These are phyloP conservation scores for Calliopum simillimum DNA, from an alignment of 2,888 invertebrate genomes.

Conservation along the genomic window DNA sequence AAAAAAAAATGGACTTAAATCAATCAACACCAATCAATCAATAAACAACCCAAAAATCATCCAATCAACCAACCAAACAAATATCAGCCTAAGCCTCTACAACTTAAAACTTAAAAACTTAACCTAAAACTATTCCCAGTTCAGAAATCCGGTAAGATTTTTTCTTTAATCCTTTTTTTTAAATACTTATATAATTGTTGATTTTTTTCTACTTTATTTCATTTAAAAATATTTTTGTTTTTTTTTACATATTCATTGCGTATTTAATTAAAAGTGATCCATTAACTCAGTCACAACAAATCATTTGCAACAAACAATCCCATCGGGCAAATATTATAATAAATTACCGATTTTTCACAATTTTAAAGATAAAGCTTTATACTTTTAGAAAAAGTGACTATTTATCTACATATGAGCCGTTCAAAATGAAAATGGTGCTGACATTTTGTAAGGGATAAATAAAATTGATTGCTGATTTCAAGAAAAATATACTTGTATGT, in stretches of 20 bases:
- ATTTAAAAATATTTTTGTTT: conserved; percentile 2
- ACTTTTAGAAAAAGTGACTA: too few species aligned
- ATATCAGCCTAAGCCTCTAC: conserved; percentile 39
- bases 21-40: conserved; percentile 50
- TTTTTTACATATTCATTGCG: conserved; percentile 23
- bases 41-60: conserved; percentile 44
- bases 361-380: too few species aligned
- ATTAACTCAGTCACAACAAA: neutral
- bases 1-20: conserved; percentile 19
- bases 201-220: conserved; percentile 32
- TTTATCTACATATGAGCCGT: too few species aligned
- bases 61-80: conserved; percentile 45
- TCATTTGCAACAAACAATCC: conserved; percentile 4
- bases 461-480: too few species aligned
- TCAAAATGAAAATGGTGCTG: too few species aligned
- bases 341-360: too few species aligned
- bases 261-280: neutral
- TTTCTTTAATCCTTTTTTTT: conserved; percentile 66
- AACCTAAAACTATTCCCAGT: conserved; percentile 47
- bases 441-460: too few species aligned
- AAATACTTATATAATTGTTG: conserved; percentile 37
- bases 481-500: too few species aligned
- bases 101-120: conserved; percentile 45
- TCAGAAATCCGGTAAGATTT: conserved; percentile 57
- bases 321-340: too few species aligned